Conservation (phyloP, 64 coral and sea anemone genomes). For the Montipora foliosa region DNA sequence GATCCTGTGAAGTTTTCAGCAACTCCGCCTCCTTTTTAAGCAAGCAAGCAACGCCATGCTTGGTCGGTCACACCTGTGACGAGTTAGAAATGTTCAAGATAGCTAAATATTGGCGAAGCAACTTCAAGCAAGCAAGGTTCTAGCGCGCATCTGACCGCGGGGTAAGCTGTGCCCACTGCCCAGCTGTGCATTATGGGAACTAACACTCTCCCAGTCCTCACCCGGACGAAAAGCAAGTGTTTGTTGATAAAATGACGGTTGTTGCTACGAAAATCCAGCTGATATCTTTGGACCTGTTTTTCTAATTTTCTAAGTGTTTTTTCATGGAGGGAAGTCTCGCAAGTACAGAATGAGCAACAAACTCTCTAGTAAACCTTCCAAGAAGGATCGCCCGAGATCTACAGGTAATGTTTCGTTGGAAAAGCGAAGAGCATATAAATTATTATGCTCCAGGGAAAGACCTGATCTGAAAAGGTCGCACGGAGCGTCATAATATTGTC, state of each 20-base stretch:
- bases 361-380: slow-evolving; percentile 96
- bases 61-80: too few species aligned
- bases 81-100: too few species aligned
- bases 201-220: background rate
- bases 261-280: slow-evolving; percentile 62
- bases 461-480: too few species aligned
- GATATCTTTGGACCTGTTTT: background rate
- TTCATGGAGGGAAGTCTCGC: background rate
- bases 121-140: too few species aligned
- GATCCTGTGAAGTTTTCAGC: too few species aligned
- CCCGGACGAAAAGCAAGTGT: background rate
- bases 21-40: too few species aligned
- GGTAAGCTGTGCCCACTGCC: background rate
- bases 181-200: background rate
- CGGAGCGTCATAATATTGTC: too few species aligned
- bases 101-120: too few species aligned
- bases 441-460: too few species aligned
- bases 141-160: background rate
- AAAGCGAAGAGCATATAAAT: too few species aligned
- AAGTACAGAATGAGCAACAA: slow-evolving; percentile 83
- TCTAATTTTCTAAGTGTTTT: background rate
- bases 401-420: slow-evolving; percentile 69
- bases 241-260: slow-evolving; percentile 71
- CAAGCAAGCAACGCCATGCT: too few species aligned
- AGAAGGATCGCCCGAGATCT: slow-evolving; percentile 91